Base-by-base conservation (phyloP, 2,888 invertebrate genomes). In the Hypomecis atomaria region DNA sequence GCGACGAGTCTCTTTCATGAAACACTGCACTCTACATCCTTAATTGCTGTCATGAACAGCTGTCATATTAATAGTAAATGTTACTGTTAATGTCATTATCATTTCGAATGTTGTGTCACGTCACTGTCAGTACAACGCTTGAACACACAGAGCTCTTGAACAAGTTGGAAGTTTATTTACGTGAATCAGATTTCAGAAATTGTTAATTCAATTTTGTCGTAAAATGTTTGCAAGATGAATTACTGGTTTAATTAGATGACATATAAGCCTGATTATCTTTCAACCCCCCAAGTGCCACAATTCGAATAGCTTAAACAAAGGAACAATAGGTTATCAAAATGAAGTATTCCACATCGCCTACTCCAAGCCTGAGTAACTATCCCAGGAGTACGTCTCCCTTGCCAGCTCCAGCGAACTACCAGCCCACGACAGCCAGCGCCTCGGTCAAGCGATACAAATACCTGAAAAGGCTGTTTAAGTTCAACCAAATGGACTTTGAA, bases 401-500 rank as follows among this genome's bases (percentile, higher is more conserved):
- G 66, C 96, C 96, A 62, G 94, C 95, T 13, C 96, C 96, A 36
- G 94, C 93, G 23, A 95, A 94, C 78, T 93, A 94, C 78, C 95
- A 95, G 77, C 94, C 94, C 52, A 95, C 96, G 74, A 95, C 96
- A 78, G 88, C 90, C 58, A 96, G 97, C 63, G 98, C 98, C 2
- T 96, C 98, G 47, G 96, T 97, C 48, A 98, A 98, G 90, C 94
- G 97, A 68, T 97, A 97, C 89, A 96, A 97, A 92, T 98, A 98
- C 88, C 90, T 98, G 57, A 93, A 97, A 72, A 94, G 98, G 79
- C 89, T 98, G 65, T 94, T 98, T 65, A 97, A 97, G 87, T 98
- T 98, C 83, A 95, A 97, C 80, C 99, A 99, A 92, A 99, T 99
- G 99, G 99, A 99, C 90, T 99, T 99, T 92, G 99, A 99, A 86